These are phyloP conservation scores for Ispidina picta DNA, from an alignment of 2,797 vertebrate genomes.

Conservation along the genomic window DNA sequence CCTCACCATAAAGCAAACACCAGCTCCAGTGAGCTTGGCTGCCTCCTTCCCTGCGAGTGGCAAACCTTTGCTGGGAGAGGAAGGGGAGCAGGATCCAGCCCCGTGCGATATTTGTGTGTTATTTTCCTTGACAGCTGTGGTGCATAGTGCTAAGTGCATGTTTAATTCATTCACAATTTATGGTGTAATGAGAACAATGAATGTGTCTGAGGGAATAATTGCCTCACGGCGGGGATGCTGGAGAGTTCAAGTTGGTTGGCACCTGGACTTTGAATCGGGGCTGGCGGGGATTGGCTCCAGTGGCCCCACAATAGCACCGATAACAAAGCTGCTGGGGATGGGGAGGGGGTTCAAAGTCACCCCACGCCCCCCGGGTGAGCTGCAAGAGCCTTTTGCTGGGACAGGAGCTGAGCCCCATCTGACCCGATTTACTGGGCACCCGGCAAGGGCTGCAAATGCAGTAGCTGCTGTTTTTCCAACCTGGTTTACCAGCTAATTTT, in stretches of 20 bases:
- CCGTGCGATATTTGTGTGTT: background rate
- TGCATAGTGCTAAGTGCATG: conserved; percentile 45
- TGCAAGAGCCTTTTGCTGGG: background rate
- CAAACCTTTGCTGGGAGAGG: conserved; percentile 21
- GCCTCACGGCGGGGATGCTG: conserved; percentile 22
- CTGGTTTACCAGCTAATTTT: background rate
- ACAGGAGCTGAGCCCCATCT: background rate
- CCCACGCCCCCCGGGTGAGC: background rate
- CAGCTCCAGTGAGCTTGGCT: background rate
- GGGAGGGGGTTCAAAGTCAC: conserved; percentile 55
- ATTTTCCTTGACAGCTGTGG: conserved; percentile 65
- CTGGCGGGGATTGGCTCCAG: conserved; percentile 1
- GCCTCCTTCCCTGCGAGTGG: background rate
- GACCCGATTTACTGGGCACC: background rate
- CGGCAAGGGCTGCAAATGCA: background rate
- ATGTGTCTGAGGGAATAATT: conserved; percentile 52
- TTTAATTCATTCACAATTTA: conserved; percentile 60
- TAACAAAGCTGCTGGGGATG: background rate
- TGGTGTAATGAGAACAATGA: conserved; percentile 56
- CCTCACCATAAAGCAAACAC: background rate
- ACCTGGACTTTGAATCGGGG: conserved; percentile 59
- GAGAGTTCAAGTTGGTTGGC: conserved; percentile 55
- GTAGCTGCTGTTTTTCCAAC: background rate
- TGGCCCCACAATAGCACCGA: background rate
- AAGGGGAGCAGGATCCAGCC: background rate